phyloP scores from a whole-genome alignment of 2,888 invertebrate species.

The Ophion ellenae region DNA sequence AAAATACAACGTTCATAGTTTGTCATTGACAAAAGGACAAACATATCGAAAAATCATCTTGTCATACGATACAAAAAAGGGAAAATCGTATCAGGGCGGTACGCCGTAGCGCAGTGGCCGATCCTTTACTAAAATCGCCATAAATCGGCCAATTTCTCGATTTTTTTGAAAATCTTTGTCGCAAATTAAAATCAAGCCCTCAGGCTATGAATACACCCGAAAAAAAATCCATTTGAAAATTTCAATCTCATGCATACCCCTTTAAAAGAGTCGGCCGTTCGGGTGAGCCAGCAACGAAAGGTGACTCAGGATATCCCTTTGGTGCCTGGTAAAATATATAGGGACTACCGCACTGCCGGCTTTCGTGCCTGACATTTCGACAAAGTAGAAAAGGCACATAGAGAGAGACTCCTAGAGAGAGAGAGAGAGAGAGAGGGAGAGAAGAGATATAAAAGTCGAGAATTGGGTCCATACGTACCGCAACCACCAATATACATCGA shows the following conservation, averaged over 20 bases:
- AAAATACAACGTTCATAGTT: too few species aligned
- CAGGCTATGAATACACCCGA: too few species aligned
- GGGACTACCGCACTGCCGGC: neutral
- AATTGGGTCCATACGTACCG: conserved; percentile 11
- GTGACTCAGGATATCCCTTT: neutral
- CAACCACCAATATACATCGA: conserved; percentile 13
- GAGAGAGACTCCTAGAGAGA: neutral
- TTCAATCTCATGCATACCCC: neutral
- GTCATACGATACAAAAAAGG: too few species aligned
- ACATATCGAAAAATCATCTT: too few species aligned
- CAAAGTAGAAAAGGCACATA: neutral
- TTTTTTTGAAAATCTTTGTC: too few species aligned
- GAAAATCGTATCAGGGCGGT: too few species aligned
- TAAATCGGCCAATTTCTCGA: too few species aligned
- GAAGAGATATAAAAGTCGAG: neutral
- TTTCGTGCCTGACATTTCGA: neutral
- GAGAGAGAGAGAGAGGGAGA: neutral
- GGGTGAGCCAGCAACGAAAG: neutral
- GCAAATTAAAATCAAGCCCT: too few species aligned
- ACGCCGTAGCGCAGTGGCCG: too few species aligned
- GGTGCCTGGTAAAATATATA: neutral
- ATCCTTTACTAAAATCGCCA: too few species aligned
- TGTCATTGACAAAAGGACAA: too few species aligned
- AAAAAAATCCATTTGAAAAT: neutral
- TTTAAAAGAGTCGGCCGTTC: neutral